Evolutionary conservation across 2,113 vertebrate genomes (phyloP).

Genomic region (Ctenomys sociabilis): DNA sequence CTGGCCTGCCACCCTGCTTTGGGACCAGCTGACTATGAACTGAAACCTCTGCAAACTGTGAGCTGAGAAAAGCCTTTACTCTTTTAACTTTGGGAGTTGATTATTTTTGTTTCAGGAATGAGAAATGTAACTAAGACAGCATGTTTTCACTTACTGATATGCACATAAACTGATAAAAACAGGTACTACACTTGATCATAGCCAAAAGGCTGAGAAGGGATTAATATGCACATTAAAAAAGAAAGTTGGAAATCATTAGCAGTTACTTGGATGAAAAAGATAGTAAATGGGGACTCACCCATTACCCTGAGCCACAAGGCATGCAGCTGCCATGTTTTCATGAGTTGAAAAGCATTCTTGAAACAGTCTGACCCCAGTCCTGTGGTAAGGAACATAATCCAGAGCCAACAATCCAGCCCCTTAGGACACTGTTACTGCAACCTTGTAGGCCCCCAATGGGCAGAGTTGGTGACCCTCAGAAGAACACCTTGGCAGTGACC

Average conservation of each 20-base stretch:
- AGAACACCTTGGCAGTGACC: neutral
- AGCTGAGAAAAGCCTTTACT: neutral
- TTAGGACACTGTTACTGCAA: neutral
- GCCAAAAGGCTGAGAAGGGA: too few species aligned
- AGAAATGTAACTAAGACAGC: neutral
- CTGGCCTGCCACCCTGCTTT: neutral
- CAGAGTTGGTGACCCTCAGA: too few species aligned
- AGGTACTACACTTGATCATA: too few species aligned
- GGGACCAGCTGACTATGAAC: neutral
- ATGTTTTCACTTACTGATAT: neutral
- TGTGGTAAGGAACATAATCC: neutral
- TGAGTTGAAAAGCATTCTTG: neutral
- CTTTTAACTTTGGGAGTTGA: neutral
- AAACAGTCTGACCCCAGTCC: neutral
- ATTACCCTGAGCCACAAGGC: rapidly evolving
- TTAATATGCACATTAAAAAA: neutral
- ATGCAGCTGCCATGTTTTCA: rapidly evolving
- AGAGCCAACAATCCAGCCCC: neutral
- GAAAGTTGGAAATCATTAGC: slow-evolving; percentile 35
- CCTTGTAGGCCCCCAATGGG: neutral
- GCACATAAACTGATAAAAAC: neutral
- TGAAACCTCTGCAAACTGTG: neutral
- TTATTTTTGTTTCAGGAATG: neutral
- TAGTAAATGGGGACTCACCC: neutral
- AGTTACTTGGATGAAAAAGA: neutral